Evolutionary conservation across 2,888 invertebrate species (phyloP).

Genomic region (Netelia fuscicornis): DNA sequence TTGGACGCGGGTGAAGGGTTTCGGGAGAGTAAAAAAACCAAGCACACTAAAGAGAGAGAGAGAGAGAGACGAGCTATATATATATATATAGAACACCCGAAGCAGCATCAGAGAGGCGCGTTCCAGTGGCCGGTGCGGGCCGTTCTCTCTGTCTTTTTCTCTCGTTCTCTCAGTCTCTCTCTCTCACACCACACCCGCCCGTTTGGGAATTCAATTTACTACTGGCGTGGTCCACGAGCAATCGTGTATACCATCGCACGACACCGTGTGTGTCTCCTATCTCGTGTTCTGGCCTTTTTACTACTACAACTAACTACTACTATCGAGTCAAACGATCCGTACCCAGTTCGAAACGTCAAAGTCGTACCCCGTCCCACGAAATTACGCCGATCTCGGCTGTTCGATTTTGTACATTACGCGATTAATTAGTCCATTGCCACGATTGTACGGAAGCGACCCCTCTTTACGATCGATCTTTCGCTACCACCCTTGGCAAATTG

Average conservation of each 20-base stretch:
- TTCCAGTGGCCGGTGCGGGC: conserved; percentile 83
- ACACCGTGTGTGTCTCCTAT: conserved; percentile 57
- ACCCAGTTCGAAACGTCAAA: conserved; percentile 18
- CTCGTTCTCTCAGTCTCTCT: conserved; percentile 35
- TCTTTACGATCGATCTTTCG: too few relatives aligned
- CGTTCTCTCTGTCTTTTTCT: conserved; percentile 69
- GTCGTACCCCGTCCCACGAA: neutral
- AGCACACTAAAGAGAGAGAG: conserved; percentile 36
- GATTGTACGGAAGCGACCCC: too few relatives aligned
- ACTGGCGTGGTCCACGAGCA: conserved; percentile 75
- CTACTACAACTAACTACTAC: conserved; percentile 8
- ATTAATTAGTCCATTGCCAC: too few relatives aligned
- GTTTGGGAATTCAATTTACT: conserved; percentile 84
- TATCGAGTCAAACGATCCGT: conserved; percentile 11
- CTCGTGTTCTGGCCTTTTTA: conserved; percentile 23
- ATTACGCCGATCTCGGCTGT: neutral
- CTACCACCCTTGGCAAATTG: too few relatives aligned
- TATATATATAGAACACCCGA: conserved; percentile 64
- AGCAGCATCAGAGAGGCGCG: conserved; percentile 75
- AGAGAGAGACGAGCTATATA: conserved; percentile 33
- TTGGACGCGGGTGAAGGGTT: conserved; percentile 53
- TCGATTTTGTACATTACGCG: too few relatives aligned
- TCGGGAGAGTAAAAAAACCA: conserved; percentile 25
- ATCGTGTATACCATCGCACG: conserved; percentile 71
- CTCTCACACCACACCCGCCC: conserved; percentile 84